Evolutionary conservation across 1,140 invertebrate genomes (phyloP), one percentile per base, ranked within the genome.

Genomic region (Drosophila arawakana): DNA sequence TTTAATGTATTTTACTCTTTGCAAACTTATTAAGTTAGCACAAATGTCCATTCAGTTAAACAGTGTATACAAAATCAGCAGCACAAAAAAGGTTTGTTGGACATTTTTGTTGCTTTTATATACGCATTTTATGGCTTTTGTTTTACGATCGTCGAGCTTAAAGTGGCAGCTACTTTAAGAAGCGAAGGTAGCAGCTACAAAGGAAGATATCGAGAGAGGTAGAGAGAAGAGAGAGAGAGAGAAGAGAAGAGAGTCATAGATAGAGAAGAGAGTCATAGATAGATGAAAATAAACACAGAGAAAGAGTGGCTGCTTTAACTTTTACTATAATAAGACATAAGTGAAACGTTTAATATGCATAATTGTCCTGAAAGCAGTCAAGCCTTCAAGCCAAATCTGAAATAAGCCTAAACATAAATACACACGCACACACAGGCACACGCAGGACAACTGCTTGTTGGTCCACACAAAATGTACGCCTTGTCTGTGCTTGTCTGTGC

Each of bases 401-500:
- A 60, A 70, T 69, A 74, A 73, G 65, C 65, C 43, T 34, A 13
- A 43, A 55, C 55, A 44, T 54, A 72, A 41, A 13, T 43, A 72
- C 34, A 39, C 25, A 61, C 21, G 30, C 49, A 35, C 37, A 39
- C 61, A 57, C 74, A 54, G 75, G 30, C 49, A 35, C 37, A 39
- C 61, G 57, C 74, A 54, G 75, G 73, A 77, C 80, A 83, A 83
- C 80, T 88, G 80, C 80, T 71, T 75, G 73, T 71, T 59, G 52
- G 76, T 74, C 62, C 77, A 76, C 74, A 83, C 75, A 81, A 57
- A 89, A 89, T 89, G 81, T 83, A 89, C 89, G 80, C 73, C 68
- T 77, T 44, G 50, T 21, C 15, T 47, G n/a, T 43, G 39, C 57
- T 43, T 18, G 39, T 15, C n/a, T 34, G n/a, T 59, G 47, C 55